A percentile compares a stretch with the other conserved stretches of the same genome.
These are phyloP conservation scores for Nerophis ophidion DNA, from an alignment of 2,113 vertebrate genomes.

Conservation along the genomic window DNA sequence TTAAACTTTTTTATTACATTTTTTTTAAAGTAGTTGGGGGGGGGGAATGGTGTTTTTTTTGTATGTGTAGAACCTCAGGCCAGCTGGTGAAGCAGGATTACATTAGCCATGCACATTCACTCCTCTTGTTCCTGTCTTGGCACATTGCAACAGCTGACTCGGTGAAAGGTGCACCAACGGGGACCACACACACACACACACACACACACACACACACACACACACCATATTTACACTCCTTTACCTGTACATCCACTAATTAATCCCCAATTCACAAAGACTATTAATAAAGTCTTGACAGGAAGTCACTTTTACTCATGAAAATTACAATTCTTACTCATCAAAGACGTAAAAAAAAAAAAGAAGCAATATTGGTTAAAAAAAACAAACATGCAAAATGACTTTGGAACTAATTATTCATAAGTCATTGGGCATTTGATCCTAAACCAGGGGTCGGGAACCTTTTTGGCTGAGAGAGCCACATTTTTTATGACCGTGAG, in stretches of 20 bases:
- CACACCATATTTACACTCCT: neutral
- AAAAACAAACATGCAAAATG: no score
- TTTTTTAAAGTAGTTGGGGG: neutral
- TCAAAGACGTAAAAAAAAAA: no score
- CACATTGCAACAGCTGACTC: conserved; percentile 29
- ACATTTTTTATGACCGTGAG: no score
- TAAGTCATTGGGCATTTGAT: no score
- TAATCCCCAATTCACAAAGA: no score
- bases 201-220: neutral
- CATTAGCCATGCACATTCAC: conserved; percentile 58
- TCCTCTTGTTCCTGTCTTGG: conserved; percentile 42
- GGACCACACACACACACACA: neutral
- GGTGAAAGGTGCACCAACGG: conserved; percentile 4
- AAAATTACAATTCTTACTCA: no score
- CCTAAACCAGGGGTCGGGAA: no score
- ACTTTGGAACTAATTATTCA: no score
- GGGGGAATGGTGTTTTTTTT: conserved; percentile 12
- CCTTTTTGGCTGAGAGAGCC: no score
- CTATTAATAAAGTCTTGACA: no score
- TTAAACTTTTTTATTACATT: conserved; percentile 6
- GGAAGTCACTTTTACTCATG: no score
- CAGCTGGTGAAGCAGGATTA: conserved; percentile 66
- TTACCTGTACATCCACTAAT: neutral
- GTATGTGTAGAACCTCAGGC: conserved; percentile 28
- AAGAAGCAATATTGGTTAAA: no score